Conservation (phyloP, 2,888 invertebrate species). For the Euclidia mi region DNA sequence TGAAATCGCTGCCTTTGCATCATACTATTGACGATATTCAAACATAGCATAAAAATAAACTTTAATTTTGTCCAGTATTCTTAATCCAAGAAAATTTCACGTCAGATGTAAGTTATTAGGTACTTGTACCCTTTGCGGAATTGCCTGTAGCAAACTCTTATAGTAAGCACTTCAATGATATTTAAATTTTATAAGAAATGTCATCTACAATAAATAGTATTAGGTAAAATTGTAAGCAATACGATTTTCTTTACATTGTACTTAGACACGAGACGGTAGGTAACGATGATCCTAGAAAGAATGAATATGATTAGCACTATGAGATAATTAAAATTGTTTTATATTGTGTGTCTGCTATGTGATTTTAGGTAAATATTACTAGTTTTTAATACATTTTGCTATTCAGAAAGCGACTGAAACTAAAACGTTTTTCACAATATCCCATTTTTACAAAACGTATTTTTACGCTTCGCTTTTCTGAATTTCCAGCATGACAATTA, state of each 20-base stretch:
- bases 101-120: constrained; percentile 17
- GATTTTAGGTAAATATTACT: constrained; percentile 41
- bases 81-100: constrained; percentile 34
- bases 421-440: constrained; percentile 19
- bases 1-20: constrained; percentile 31
- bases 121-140: too few species aligned
- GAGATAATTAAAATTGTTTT: constrained; percentile 39
- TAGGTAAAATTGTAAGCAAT: constrained; percentile 62
- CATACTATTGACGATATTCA: constrained; percentile 1
- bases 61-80: constrained; percentile 42
- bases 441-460: constrained; percentile 17
- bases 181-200: constrained; percentile 43
- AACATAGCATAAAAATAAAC: constrained; percentile 16
- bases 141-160: constrained; percentile 47
- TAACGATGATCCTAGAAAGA: constrained; percentile 34
- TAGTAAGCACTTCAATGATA: constrained; percentile 38
- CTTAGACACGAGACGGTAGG: constrained; percentile 39
- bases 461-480: constrained; percentile 35
- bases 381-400: constrained; percentile 26
- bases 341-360: constrained; percentile 38
- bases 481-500: constrained; percentile 49
- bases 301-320: constrained; percentile 36
- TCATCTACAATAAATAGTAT: constrained; percentile 55
- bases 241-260: constrained; percentile 49
- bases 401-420: constrained; percentile 41